Base-by-base conservation (phyloP, 2,797 vertebrate species). In the Orientallactaga sibirica region DNA sequence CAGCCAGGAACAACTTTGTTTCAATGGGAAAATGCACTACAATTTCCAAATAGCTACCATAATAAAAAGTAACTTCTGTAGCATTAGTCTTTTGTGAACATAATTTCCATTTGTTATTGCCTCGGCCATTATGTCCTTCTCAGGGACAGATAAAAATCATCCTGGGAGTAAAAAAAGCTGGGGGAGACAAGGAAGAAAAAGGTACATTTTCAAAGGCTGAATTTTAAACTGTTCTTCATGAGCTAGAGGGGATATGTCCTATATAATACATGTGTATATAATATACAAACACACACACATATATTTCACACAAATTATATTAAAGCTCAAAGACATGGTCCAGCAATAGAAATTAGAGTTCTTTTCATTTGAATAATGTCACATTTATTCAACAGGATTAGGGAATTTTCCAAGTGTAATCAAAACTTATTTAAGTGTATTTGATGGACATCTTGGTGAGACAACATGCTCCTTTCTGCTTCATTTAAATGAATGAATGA, bases 41-140 rank as follows among this genome's bases (percentile, higher is more conserved):
- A 93, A 88, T 93, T 95, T 94, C 88, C 79, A 94, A 96, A 86
- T 62, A 81, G 48, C 90, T 88, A 27, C 89, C 43, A 18, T 48
- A 93, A 86, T 37, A 94, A 91, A 96, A 92, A 75, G 43, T 73
- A 92, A 96, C 68, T 93, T 90, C 24, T 77, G 27, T 37, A 67
- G 84, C 76, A 81, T 67, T 92, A 81, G 78, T 25, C 67, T 79
- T 92, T 89, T 92, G 94, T 29, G 86, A 78, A 48, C 48, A 67
- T 90, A 81, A 88, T 95, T 92, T 93, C 33, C 33, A 94, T 37
- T 90, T 91, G 74, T 92, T 93, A 94, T 70, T 78, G 93, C n/a
- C 81, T 61, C 81, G 85, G 61, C 27, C 58, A 94, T 68, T 93
- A 52, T 15, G 16, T 75, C 48, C 70, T 76, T 66, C 68, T 85